These are phyloP conservation scores for Cariama cristata DNA, from an alignment of 2,113 vertebrate species.

Conservation along the genomic window DNA sequence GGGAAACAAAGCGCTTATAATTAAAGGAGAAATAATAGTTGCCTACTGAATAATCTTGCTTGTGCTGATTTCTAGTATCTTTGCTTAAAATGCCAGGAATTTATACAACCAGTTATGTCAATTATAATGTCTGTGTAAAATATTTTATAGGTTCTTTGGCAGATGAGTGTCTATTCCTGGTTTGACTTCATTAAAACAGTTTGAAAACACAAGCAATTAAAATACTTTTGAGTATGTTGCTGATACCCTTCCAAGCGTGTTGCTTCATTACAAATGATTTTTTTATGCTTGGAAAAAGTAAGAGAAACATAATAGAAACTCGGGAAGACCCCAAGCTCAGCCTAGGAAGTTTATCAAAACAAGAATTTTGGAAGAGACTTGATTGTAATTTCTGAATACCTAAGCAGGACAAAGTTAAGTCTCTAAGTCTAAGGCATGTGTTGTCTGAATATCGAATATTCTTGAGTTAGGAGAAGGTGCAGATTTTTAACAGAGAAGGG, in stretches of 20 bases:
- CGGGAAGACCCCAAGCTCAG: background rate
- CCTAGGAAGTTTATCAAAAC: background rate
- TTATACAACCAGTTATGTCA: slow-evolving; percentile 30
- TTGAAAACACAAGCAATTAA: slow-evolving; percentile 34
- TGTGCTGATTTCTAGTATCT: slow-evolving; percentile 12
- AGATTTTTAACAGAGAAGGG: background rate
- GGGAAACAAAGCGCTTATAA: background rate
- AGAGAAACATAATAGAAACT: background rate
- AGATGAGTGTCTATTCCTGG: slow-evolving; percentile 35
- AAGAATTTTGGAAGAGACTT: background rate
- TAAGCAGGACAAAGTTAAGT: background rate
- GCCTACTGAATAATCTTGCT: background rate
- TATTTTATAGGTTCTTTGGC: slow-evolving; percentile 34
- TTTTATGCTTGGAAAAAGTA: background rate
- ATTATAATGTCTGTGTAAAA: slow-evolving; percentile 42
- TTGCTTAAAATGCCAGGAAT: slow-evolving; percentile 32
- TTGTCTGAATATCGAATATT: background rate
- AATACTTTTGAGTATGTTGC: background rate
- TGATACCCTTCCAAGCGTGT: slow-evolving; percentile 1
- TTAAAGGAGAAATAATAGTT: slow-evolving; percentile 29
- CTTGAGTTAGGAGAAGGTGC: background rate
- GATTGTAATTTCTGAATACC: background rate
- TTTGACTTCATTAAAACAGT: slow-evolving; percentile 41
- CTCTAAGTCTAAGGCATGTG: background rate
- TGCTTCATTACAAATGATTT: background rate